phyloP scores from a whole-genome alignment of 2,888 invertebrate species.

The Chironomus riparius region DNA sequence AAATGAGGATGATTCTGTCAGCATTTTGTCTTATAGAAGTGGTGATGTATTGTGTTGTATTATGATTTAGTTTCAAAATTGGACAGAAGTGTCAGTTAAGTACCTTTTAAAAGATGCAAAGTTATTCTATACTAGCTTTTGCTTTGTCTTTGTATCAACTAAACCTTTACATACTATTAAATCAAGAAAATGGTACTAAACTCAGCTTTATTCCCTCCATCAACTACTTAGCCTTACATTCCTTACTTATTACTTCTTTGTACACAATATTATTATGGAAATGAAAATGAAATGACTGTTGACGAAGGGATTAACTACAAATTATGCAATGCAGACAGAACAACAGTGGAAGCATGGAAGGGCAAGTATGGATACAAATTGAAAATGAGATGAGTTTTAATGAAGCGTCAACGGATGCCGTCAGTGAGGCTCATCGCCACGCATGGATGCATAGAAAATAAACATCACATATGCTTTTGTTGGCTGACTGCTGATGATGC shows the following conservation, averaged over 20 bases:
- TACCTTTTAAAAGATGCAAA: too few species aligned
- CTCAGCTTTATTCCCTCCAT: not conserved
- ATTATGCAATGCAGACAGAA: not conserved
- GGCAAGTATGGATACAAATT: not conserved
- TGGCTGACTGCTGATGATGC: not conserved
- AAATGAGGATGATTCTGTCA: not conserved
- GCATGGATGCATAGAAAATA: conserved; percentile 1
- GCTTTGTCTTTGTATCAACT: too few species aligned
- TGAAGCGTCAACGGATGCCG: conserved; percentile 8
- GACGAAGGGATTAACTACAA: conserved; percentile 1
- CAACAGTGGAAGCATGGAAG: not conserved
- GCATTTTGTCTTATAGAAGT: not conserved
- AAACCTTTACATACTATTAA: too few species aligned
- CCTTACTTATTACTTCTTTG: too few species aligned
- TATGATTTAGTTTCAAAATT: too few species aligned
- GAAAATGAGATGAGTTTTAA: not conserved
- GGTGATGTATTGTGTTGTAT: too few species aligned
- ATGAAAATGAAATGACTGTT: not conserved
- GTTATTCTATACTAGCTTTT: too few species aligned
- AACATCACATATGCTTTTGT: not conserved
- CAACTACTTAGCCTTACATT: not conserved
- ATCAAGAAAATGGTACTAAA: too few species aligned
- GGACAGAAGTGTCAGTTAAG: too few species aligned
- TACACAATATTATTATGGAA: not conserved
- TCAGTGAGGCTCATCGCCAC: not conserved